Evolutionary conservation across 2,888 invertebrate species (phyloP).

Genomic region (Pegoplata infirma): DNA sequence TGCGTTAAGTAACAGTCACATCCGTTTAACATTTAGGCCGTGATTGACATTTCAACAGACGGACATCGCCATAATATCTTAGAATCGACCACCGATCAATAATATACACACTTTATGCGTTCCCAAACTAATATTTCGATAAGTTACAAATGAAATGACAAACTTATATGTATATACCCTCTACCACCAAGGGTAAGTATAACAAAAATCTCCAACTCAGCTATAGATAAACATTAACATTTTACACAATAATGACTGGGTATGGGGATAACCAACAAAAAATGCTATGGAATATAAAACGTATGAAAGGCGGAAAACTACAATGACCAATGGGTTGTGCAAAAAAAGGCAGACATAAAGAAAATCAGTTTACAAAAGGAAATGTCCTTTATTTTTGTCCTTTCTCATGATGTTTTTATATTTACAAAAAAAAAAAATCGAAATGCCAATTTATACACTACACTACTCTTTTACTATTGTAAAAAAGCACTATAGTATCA

Average conservation of each 20-base stretch:
- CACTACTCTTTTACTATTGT: constrained; percentile 3
- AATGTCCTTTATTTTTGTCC: constrained; percentile 1
- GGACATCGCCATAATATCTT: too few relatives aligned
- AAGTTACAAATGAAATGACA: too few relatives aligned
- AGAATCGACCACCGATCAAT: too few relatives aligned
- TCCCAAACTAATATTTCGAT: too few relatives aligned
- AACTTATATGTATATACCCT: too few relatives aligned
- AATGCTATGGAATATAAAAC: background rate
- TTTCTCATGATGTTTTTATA: background rate
- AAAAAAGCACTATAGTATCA: background rate
- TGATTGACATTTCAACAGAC: too few relatives aligned
- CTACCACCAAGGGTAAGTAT: too few relatives aligned
- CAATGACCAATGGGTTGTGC: constrained; percentile 7
- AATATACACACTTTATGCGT: too few relatives aligned
- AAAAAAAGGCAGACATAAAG: constrained; percentile 12
- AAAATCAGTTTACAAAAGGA: constrained; percentile 28
- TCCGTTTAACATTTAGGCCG: too few relatives aligned
- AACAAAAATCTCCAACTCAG: constrained; percentile 9
- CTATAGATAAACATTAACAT: constrained; percentile 19
- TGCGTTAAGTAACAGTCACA: too few relatives aligned
- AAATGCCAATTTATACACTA: constrained; percentile 25
- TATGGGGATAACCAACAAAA: constrained; percentile 2
- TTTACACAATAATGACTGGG: background rate
- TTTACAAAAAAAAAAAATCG: too few relatives aligned
- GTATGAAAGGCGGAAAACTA: constrained; percentile 11